Base-by-base conservation (phyloP, 2,797 vertebrate genomes). In the Arnoldichthys spilopterus region DNA sequence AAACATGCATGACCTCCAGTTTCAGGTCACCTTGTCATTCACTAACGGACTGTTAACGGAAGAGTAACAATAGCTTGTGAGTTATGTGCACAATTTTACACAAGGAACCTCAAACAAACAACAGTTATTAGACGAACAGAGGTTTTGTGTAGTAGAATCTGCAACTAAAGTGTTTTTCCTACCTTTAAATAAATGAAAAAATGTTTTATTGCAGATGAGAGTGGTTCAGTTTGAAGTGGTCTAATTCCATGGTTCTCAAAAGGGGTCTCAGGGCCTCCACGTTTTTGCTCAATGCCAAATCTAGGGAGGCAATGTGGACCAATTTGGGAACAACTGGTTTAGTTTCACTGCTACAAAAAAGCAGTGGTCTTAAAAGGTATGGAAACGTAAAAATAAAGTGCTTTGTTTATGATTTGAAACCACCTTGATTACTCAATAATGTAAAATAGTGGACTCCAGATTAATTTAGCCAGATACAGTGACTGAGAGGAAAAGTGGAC, bases 311-410 rank as follows among this genome's bases (percentile, higher is more conserved):
- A 9, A 9, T 12, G 43, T 12, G 8, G 43, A 45, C 43, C 13
- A 47, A 47, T 13, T 47, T 37, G 34, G 8, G 34, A 37, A 37
- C 34, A 3, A 37, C 34, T 37, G 34, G 34, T 37, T 59, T n/a
- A 30, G 34, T 16, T 40, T n/a, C 11, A 51, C 12, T 15, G 28
- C 28, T 70, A 70, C 54, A 37, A 74, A 13, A 28, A 73, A 62
- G 26, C 69, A 54, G 7, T n/a, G 16, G 32, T 40, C 24, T 56
- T 7, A 13, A 12, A 62, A 49, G 28, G 43, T 51, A 28, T 26
- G 43, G 47, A 51, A 59, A 58, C 64, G 74, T 76, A 51, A 69
- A 74, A 76, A 73, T 83, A 83, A 85, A 83, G 79, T 85, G 82
- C 79, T 40, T 83, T 6, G 20, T 53, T 76, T 9, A 5, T 75